Evolutionary conservation across 1,140 invertebrate genomes (phyloP), one percentile per base, ranked within the genome.

Genomic region (Diorhabda elongata): DNA sequence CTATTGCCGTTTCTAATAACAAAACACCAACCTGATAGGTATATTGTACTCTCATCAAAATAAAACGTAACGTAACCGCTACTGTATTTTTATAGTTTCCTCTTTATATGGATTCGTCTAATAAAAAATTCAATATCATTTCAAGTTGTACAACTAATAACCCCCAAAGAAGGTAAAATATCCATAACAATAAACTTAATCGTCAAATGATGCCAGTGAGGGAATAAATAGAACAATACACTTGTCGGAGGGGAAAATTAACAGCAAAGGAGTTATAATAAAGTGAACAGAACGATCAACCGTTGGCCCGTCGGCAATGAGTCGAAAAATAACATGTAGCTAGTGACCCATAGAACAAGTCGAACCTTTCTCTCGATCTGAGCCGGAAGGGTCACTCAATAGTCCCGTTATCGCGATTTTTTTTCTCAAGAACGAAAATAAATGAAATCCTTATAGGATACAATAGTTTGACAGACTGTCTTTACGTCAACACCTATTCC

Each of bases 341-440:
- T 68, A 68, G 69, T 61, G 61, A 65, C 64, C 64, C 67, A 71
- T 71, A 65, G 69, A 73, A 69, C 45, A 65, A 65, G 52, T 65
- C 64, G 69, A 66, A 67, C 69, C 65, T 67, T 71, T 72, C 66
- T 59, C 42, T 63, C 57, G 64, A 8, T 58, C 58, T 43, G 64
- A 68, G 61, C 73, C 73, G 73, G 71, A 74, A 73, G 70, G 70
- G 69, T 64, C 64, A 71, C 68, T 74, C 73, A 74, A 72, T 74
- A 72, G 70, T 74, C 69, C 68, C 67, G 70, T 74, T 74, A 74
- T 74, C 73, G 70, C 60, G 71, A 72, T 70, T 72, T 69, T 65
- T 52, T 8, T 71, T 70, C 71, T 70, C 64, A 63, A 69, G 69
- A 66, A 63, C 43, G 61, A 67, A 74, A 74, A 74, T 74, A 74